Base-by-base conservation (phyloP, 1,140 invertebrate species). In the Cotesia chilonis region DNA sequence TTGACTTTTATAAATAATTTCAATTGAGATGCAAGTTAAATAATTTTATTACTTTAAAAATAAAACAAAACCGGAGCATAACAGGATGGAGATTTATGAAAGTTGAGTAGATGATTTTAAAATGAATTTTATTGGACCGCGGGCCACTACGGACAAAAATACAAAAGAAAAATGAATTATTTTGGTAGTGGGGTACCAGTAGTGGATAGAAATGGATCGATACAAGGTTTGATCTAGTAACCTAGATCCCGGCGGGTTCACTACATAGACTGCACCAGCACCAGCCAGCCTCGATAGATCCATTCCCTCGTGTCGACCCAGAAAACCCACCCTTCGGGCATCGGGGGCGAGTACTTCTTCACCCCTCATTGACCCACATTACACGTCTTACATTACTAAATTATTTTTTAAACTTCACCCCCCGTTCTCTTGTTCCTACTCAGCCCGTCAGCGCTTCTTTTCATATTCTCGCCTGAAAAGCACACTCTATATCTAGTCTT, bases 211-310 rank as follows among this genome's bases (percentile, higher is more conserved):
- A 47, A 47, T 69, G 70, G 75, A 77, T 79, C 78, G 71, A 79
- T 78, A 71, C 65, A 70, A 78, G 74, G 72, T 74, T 74, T 75
- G 78, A 79, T 75, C 75, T 71, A 76, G 54, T 79, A 70, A 79
- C 78, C 78, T 74, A 77, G 74, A 75, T 78, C 75, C 74, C 51
- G 77, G 72, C 71, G 76, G 41, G 75, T 78, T 75, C 74, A 78
- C 76, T 28, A 28, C 28, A 28, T 28, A 72, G 71, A 72, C 73
- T 76, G 71, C 75, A 78, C 14, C 57, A 47, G 41, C 4, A 28
- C 41, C 6, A 9, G 10, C 41, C 41, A 36, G 73, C 70, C 72
- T 75, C 75, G 76, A 78, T 79, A 74, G 73, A 79, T 79, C 72
- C 73, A 66, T 72, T 72, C 71, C 55, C 65, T 60, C 68, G 37